Base-by-base conservation (phyloP, 2,888 invertebrate genomes). In the Cyclophora punctaria region DNA sequence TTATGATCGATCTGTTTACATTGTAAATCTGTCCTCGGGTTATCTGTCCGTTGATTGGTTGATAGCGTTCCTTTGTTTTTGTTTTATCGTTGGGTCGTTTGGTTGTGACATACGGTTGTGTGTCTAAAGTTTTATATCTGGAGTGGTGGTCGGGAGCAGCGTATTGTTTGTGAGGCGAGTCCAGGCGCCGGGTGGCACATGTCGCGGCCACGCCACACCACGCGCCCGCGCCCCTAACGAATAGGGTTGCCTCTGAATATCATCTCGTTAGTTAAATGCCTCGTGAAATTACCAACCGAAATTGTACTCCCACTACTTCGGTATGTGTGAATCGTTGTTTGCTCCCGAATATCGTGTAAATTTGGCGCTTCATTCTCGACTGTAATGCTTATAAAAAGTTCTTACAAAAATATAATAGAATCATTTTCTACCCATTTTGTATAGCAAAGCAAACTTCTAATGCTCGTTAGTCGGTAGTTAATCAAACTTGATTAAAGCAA, bases 91-190 rank as follows among this genome's bases (percentile, higher is more conserved):
- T 50, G 49, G 53, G 56, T 57, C 59, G 54, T 60, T 51, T 34
- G 35, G 44, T 55, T 55, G 51, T 57, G 58, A 48, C 53, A 53
- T 48, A 51, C 48, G 48, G 48, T 48, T 58, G 43, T 60, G 50
- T 62, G 58, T 59, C 58, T 60, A 59, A 66, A 71, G 67, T 70
- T 73, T 72, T 72, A 71, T 73, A 68, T 63, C 63, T 59, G 60
- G 64, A 69, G 69, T 73, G 74, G 73, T 72, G 70, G 70, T 53
- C 53, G 64, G 59, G 59, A 75, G 69, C 67, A 70, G 69, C 70
- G 79, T 78, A 83, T 83, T 83, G 81, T 81, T 82, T 76, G 72
- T 71, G 75, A 71, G 66, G 64, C 66, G 64, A 59, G 63, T 59
- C 53, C 71, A 77, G 81, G 67, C 67, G 67, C 64, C 62, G 71